Evolutionary conservation across 2,888 invertebrate genomes (phyloP).

Genomic region (Junonia oenone): DNA sequence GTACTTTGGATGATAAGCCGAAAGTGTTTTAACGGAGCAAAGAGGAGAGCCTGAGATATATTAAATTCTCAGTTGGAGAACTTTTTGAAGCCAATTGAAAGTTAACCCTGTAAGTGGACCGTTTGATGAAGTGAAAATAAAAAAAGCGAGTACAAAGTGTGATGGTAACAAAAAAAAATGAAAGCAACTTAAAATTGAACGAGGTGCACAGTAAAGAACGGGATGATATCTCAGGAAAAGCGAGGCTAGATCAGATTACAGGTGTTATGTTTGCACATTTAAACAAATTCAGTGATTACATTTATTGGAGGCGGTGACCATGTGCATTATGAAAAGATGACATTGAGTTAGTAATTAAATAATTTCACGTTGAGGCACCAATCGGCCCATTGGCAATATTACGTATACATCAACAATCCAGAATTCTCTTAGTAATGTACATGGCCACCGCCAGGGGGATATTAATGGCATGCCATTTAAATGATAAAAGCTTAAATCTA

Average conservation of each 20-base stretch:
- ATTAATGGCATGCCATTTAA: constrained; percentile 73
- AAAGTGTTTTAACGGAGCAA: constrained; percentile 89
- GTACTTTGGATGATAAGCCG: constrained; percentile 77
- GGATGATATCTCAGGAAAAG: constrained; percentile 78
- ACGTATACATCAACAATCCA: background rate
- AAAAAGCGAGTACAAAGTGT: constrained; percentile 73
- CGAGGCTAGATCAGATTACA: constrained; percentile 72
- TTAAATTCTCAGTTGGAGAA: constrained; percentile 70
- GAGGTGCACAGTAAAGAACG: constrained; percentile 77
- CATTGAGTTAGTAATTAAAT: too few relatives aligned
- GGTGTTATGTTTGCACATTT: constrained; percentile 76
- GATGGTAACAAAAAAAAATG: constrained; percentile 68
- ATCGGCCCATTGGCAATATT: background rate
- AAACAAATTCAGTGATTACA: constrained; percentile 66
- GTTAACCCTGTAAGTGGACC: constrained; percentile 80
- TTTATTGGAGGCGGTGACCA: constrained; percentile 48
- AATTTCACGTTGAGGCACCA: background rate
- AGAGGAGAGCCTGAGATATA: constrained; percentile 92
- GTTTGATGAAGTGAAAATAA: constrained; percentile 77
- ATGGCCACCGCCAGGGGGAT: constrained; percentile 47
- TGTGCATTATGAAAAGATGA: constrained; percentile 33
- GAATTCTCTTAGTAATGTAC: background rate
- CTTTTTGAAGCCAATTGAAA: constrained; percentile 72
- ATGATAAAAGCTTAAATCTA: constrained; percentile 74
- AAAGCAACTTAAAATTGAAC: constrained; percentile 78